Evolutionary conservation across 2,797 vertebrate genomes (phyloP).

Genomic region (Picus viridis): DNA sequence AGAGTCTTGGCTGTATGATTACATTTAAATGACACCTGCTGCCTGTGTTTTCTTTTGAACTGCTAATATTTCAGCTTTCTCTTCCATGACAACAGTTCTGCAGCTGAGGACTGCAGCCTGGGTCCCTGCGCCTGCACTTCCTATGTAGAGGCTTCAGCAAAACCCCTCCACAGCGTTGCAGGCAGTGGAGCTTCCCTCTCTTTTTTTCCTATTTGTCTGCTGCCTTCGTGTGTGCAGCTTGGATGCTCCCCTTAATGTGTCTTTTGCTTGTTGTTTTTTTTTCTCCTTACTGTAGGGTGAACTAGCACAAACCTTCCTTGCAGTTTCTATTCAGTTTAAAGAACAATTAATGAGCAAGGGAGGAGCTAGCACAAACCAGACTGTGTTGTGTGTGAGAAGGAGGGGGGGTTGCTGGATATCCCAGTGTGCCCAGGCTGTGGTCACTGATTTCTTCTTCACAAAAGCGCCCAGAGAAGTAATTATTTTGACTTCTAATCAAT

Average conservation of each 20-base stretch:
- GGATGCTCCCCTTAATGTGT: neutral
- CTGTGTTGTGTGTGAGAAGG: neutral
- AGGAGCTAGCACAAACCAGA: neutral
- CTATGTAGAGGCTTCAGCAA: accelerated
- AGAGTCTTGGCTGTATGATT: neutral
- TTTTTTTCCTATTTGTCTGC: conserved; percentile 1
- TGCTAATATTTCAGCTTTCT: neutral
- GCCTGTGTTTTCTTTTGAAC: neutral
- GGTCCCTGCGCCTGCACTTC: neutral
- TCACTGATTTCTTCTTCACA: neutral
- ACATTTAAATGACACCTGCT: neutral
- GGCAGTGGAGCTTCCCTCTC: neutral
- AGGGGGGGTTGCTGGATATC: neutral
- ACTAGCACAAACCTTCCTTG: neutral
- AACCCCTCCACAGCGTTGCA: accelerated
- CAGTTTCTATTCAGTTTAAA: neutral
- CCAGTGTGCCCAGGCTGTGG: neutral
- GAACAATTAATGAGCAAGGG: conserved; percentile 6
- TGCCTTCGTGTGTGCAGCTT: neutral
- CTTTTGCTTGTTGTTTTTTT: neutral
- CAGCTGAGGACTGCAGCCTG: neutral
- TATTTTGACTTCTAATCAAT: conserved; percentile 49
- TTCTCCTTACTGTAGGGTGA: neutral
- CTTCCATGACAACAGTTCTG: neutral
- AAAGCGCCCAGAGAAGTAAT: conserved; percentile 22